Evolutionary conservation across 1,140 invertebrate genomes (phyloP).

Genomic region (Drosophila pectinifera): DNA sequence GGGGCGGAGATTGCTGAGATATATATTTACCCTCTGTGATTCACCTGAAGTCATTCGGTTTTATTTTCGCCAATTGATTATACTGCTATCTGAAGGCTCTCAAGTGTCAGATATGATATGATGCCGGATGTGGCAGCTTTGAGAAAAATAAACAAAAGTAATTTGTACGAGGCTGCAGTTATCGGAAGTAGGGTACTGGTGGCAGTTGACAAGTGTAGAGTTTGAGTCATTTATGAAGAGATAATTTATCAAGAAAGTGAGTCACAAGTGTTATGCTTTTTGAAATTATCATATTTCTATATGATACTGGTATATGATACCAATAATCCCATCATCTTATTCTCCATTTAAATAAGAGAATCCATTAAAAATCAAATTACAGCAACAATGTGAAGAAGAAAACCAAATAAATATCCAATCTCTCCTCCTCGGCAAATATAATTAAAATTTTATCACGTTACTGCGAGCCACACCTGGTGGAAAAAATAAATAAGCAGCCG

Average conservation of each 20-base stretch:
- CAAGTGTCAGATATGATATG: conserved; percentile 1
- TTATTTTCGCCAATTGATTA: background rate
- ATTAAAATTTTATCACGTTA: conserved; percentile 73
- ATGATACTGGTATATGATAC: too few relatives aligned
- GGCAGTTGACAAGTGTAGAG: background rate
- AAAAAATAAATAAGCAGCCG: conserved; percentile 29
- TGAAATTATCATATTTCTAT: too few relatives aligned
- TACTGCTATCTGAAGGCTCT: conserved; percentile 7
- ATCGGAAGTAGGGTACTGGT: background rate
- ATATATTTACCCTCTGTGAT: too few relatives aligned
- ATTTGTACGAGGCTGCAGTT: background rate
- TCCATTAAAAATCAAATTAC: conserved; percentile 22
- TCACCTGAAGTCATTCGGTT: background rate
- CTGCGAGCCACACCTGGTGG: conserved; percentile 60
- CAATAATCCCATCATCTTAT: too few relatives aligned
- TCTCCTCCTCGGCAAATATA: conserved; percentile 34
- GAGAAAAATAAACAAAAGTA: background rate
- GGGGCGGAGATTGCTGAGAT: background rate
- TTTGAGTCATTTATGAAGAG: too few relatives aligned
- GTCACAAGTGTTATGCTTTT: background rate
- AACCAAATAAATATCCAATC: conserved; percentile 34
- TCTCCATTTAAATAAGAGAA: background rate
- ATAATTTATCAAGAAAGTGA: background rate
- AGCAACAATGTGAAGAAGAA: background rate
- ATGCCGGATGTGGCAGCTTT: background rate